Evolutionary conservation across 2,113 vertebrate species (phyloP), one percentile per base, ranked within the genome.

Genomic region (Dasypus novemcinctus): DNA sequence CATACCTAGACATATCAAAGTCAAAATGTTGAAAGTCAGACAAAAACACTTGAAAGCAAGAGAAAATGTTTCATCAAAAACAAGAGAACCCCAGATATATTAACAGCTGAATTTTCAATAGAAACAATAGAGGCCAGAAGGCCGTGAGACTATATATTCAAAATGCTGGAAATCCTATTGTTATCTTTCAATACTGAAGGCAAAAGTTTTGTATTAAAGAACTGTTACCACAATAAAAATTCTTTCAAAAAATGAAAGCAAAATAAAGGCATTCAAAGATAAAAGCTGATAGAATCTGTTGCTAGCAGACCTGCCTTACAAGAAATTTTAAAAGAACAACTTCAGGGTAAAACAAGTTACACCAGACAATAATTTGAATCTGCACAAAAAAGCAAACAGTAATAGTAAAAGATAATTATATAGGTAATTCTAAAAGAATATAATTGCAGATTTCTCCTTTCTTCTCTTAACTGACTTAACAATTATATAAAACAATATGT

Each of bases 361-460:
- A 59, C 13, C 20, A 83, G 46, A 87, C 4, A 88, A 52, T 83
- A 78, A 83, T 78, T 94, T 88, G 68, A 78, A 69, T 83, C 31
- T 71, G n/a, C n/a, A 46, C 2, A 59, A 10, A 69, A 0, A 68
- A 20, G 41, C 17, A 38, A 27, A 74, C 36, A 81, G 41, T 52
- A 52, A 79, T 12, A 74, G 25, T 81, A 80, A 84, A 57, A 91
- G 14, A 14, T 72, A 87, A 87, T 87, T 78, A 43, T 20, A 14
- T 87, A 63, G n/a, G 9, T 75, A 79, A 94, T 96, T 76, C 49
- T 79, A 83, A 87, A 91, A 72, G 85, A 88, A 13, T 84, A 52
- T 78, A 57, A 83, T 46, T 78, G 63, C 7, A 27, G 41, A n/a
- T 79, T 91, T 52, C 71, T 85, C 68, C 61, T 63, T 64, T 93